Evolutionary conservation across 2,888 invertebrate genomes (phyloP).

Genomic region (Machimus atricapillus): DNA sequence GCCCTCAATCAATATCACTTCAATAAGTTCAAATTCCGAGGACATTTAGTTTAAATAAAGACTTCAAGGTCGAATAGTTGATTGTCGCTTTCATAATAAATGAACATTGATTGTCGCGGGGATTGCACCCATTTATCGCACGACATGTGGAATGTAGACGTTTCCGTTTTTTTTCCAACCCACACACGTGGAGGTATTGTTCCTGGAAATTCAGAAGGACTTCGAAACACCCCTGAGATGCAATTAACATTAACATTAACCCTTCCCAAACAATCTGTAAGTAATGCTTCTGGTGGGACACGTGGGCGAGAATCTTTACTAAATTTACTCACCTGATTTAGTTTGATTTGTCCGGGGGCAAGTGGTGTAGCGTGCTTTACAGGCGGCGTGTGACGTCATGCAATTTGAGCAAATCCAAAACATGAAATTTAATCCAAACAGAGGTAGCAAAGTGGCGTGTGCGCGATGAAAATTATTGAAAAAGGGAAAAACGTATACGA

Average conservation of each 20-base stretch:
- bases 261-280: background rate
- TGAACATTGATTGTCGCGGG: background rate
- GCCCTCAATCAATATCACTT: background rate
- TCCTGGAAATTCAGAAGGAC: background rate
- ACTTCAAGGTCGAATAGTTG: background rate
- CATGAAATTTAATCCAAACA: constrained; percentile 20
- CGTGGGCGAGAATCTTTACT: background rate
- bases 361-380: constrained; percentile 15
- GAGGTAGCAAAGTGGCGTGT: background rate
- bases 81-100: background rate
- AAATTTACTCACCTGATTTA: constrained; percentile 15
- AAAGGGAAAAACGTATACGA: background rate
- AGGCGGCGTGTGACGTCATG: constrained; percentile 21
- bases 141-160: background rate
- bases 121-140: background rate
- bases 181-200: background rate
- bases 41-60: background rate
- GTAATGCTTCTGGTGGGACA: background rate
- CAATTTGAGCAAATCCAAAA: constrained; percentile 28
- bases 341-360: background rate
- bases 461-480: background rate
- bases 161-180: background rate
- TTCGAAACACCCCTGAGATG: background rate
- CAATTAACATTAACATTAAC: background rate
- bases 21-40: background rate